Evolutionary conservation across 1,140 invertebrate genomes (phyloP), one percentile per base, ranked within the genome.

Genomic region (Hypsibius dujardini): DNA sequence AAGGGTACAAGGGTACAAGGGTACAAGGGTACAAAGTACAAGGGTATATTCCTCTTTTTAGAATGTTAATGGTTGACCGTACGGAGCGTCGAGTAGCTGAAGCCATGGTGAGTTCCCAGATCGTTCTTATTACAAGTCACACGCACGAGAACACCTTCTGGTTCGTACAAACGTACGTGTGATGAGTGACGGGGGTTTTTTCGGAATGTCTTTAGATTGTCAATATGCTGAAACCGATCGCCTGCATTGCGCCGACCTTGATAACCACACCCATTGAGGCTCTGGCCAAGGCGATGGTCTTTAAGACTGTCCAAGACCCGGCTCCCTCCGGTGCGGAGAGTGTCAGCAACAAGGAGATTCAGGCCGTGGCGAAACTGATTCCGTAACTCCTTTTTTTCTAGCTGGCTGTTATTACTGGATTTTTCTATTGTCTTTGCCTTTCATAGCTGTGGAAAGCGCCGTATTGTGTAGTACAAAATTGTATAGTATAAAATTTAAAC

Each of bases 311-410:
- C 42, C 28, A 28, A 28, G 3, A 7, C 12, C 3, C 12, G 3
- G 12, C 12, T 15, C 62, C 62, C 3, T 12, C 62, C 12, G 62
- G 62, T 7, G 62, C 42, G 62, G 12, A 67, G 12, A 67, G 12
- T 67, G 42, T 67, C 62, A 42, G 45, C 62, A 67, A 67, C 62
- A 67, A 67, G 42, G 12, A 42, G 7, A 67, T 67, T 42, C 62
- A 67, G 28, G 28, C 28, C 28, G 28, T 0, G 28, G 28, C 28
- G 28, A 28, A 28, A 28, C 28, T 28, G 28, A 28, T 28, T 28
- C 28, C 28, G 28, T 28, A 28, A 28, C 28, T 28, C 28, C 28
- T 28, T 28, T 28, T 28, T 28, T 28, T 28, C 28, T 28, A 28
- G 28, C 28, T 28, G 28, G 28, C 28, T 28, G 28, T 28, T 28